A percentile compares a stretch with the other conserved stretches of the same genome.
Conservation (phyloP, 2,888 invertebrate genomes). For the Dastarcus helophoroides region DNA sequence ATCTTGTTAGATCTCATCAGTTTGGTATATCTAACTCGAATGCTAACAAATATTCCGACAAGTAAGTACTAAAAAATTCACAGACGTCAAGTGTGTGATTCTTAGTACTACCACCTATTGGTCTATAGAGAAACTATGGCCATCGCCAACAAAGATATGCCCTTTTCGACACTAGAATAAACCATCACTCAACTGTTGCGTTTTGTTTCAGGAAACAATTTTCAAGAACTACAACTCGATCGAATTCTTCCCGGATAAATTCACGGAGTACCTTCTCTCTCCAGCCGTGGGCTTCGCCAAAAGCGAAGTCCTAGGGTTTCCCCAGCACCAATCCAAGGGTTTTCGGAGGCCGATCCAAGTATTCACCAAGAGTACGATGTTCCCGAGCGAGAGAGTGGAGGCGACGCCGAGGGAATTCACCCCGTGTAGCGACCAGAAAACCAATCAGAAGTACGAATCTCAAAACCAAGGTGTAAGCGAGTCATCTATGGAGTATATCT, state of each 20-base stretch:
- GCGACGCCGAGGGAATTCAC: slow-evolving; percentile 24
- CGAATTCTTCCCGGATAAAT: slow-evolving; percentile 83
- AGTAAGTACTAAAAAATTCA: too few species aligned
- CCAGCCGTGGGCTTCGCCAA: slow-evolving; percentile 87
- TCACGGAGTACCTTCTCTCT: slow-evolving; percentile 82
- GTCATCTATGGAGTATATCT: slow-evolving; percentile 8
- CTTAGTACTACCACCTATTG: too few species aligned
- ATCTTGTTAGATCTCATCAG: too few species aligned
- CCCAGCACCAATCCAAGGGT: slow-evolving; percentile 72
- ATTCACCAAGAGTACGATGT: slow-evolving; percentile 37
- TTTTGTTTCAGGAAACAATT: slow-evolving; percentile 61
- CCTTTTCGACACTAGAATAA: too few species aligned
- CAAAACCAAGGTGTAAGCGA: slow-evolving; percentile 8
- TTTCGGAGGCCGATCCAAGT: slow-evolving; percentile 72
- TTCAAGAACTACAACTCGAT: slow-evolving; percentile 77
- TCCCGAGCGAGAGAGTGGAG: slow-evolving; percentile 34
- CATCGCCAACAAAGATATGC: too few species aligned
- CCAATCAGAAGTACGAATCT: slow-evolving; percentile 23
- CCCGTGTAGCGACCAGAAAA: slow-evolving; percentile 17
- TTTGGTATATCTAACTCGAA: too few species aligned
- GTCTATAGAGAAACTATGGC: too few species aligned
- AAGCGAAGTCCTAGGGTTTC: slow-evolving; percentile 71
- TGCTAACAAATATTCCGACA: too few species aligned
- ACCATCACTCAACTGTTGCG: too few species aligned
- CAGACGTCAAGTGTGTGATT: too few species aligned